Percentiles rank a stretch among this genome's conserved stretches.
Evolutionary conservation across 1,140 invertebrate species (phyloP).

Genomic region (Caerostris extrusa): DNA sequence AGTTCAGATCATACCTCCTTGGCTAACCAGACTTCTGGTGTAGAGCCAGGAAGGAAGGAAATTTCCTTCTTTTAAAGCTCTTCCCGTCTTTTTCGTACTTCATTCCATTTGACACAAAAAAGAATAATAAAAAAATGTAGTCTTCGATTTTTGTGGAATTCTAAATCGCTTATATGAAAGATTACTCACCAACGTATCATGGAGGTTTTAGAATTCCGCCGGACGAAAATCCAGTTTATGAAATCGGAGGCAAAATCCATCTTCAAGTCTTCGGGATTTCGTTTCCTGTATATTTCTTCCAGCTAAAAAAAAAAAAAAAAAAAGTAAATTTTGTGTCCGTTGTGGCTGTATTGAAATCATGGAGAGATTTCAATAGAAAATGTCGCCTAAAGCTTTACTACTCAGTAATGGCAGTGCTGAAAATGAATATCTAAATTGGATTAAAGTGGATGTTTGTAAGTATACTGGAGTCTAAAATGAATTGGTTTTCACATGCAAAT

Average conservation of each 20-base stretch:
- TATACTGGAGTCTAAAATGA: too few relatives aligned
- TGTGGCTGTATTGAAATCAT: background rate
- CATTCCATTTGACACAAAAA: background rate
- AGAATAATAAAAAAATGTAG: background rate
- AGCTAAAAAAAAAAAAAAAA: background rate
- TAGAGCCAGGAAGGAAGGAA: background rate
- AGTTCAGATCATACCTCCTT: background rate
- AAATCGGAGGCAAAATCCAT: background rate
- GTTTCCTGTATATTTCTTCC: background rate
- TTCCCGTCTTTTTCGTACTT: background rate
- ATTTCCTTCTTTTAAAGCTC: background rate
- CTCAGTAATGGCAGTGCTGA: background rate
- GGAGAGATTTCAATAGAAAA: background rate
- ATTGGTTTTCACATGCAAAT: too few relatives aligned
- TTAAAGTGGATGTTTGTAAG: background rate
- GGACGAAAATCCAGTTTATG: background rate
- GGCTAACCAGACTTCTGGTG: background rate
- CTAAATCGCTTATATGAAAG: conserved; percentile 9
- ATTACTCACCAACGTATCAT: background rate
- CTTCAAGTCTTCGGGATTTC: background rate
- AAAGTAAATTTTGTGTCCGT: background rate
- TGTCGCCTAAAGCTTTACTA: background rate
- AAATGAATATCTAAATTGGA: background rate
- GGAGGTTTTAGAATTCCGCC: background rate
- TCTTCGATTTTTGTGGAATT: background rate